These are phyloP conservation scores for Chymomyza fuscimana DNA, from an alignment of 2,888 invertebrate genomes.

Conservation along the genomic window DNA sequence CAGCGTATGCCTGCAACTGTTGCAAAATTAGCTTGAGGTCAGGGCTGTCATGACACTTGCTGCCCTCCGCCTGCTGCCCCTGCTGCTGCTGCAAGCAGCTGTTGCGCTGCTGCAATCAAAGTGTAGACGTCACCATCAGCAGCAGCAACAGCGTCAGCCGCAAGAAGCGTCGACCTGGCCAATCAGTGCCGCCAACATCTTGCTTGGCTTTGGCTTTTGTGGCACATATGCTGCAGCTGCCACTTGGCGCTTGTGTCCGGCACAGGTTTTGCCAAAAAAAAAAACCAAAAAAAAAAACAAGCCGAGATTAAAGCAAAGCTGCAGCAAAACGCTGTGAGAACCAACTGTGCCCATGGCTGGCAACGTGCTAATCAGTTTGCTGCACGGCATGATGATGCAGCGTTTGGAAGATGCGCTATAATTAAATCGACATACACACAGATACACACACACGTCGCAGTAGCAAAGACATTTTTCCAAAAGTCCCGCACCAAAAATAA, in stretches of 20 bases:
- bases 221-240: constrained; percentile 42
- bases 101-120: constrained; percentile 35
- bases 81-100: constrained; percentile 30
- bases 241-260: constrained; percentile 30
- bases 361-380: constrained; percentile 60
- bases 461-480: constrained; percentile 25
- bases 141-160: background rate
- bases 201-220: constrained; percentile 36
- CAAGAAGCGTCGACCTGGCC: constrained; percentile 19
- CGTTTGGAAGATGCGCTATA: constrained; percentile 51
- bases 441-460: background rate
- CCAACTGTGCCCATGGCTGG: constrained; percentile 23
- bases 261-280: constrained; percentile 48
- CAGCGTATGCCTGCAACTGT: background rate
- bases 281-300: background rate
- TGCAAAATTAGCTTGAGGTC: constrained; percentile 55
- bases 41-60: constrained; percentile 62
- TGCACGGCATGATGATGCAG: constrained; percentile 54
- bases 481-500: constrained; percentile 35
- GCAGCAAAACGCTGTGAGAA: background rate
- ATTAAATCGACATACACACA: constrained; percentile 60
- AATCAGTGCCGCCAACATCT: constrained; percentile 56
- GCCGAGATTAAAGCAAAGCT: background rate
- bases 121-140: background rate
- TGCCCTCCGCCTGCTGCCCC: constrained; percentile 19